These are phyloP conservation scores for Peromyscus aztecus DNA, from an alignment of 2,797 vertebrate species.

Conservation along the genomic window DNA sequence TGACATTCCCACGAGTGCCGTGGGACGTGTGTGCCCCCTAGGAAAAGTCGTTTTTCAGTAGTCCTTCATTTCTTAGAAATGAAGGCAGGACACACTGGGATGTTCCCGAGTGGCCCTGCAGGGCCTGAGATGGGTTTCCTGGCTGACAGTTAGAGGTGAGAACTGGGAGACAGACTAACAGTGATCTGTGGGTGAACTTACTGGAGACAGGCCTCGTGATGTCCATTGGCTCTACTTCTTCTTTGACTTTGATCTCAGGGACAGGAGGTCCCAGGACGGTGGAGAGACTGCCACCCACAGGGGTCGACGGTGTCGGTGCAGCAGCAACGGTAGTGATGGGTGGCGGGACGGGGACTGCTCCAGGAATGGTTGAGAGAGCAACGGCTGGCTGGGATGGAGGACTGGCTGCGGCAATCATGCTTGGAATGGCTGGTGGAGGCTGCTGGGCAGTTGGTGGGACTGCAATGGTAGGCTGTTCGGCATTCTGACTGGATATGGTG, in stretches of 20 bases:
- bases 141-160: background rate
- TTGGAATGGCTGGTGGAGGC: constrained; percentile 93
- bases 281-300: constrained; percentile 90
- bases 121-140: background rate
- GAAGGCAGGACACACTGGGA: background rate
- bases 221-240: constrained; percentile 95
- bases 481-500: constrained; percentile 91
- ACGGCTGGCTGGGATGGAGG: constrained; percentile 94
- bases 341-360: constrained; percentile 91
- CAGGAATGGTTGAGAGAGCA: constrained; percentile 92
- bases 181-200: constrained; percentile 75
- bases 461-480: constrained; percentile 91
- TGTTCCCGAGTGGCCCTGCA: background rate
- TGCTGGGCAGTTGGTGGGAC: constrained; percentile 92
- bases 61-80: background rate
- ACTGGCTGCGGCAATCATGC: constrained; percentile 92
- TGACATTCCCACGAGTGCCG: background rate
- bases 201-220: constrained; percentile 90
- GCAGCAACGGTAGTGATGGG: constrained; percentile 92
- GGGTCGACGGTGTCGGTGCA: constrained; percentile 93
- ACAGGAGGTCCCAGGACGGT: constrained; percentile 87
- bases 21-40: background rate
- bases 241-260: constrained; percentile 96
- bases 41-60: background rate
- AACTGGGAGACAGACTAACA: background rate